phyloP scores from a whole-genome alignment of 2,888 invertebrate genomes.

The Amphimallon solstitiale region DNA sequence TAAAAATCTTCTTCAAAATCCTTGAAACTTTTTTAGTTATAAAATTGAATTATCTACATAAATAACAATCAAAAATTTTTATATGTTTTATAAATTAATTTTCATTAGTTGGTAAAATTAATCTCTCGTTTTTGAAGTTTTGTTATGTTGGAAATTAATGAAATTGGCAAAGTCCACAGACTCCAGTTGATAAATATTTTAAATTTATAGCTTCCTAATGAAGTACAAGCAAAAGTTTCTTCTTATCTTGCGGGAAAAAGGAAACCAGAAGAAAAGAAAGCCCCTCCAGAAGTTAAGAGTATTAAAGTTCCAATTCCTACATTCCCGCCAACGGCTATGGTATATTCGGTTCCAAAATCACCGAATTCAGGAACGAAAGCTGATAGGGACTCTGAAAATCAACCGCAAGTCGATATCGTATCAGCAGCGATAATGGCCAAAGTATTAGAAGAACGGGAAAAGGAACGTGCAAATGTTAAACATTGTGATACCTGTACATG shows the following conservation, averaged over 20 bases:
- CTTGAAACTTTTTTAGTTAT: too few species aligned
- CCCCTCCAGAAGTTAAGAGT: slow-evolving; percentile 67
- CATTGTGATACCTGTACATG: slow-evolving; percentile 88
- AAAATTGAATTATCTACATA: too few species aligned
- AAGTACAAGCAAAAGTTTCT: slow-evolving; percentile 90
- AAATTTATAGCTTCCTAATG: slow-evolving; percentile 81
- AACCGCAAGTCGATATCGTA: slow-evolving; percentile 75
- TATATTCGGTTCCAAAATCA: slow-evolving; percentile 70
- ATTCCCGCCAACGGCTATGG: slow-evolving; percentile 88
- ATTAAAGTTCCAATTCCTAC: slow-evolving; percentile 82
- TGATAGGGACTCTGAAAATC: slow-evolving; percentile 68
- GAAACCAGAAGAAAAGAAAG: slow-evolving; percentile 63
- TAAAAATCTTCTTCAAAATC: too few species aligned
- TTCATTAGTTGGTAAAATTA: too few species aligned
- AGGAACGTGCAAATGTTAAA: slow-evolving; percentile 79
- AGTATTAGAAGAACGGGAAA: slow-evolving; percentile 87
- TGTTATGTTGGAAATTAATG: too few species aligned
- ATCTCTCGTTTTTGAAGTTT: too few species aligned
- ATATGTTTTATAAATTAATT: too few species aligned
- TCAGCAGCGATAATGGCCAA: slow-evolving; percentile 93
- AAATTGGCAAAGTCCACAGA: too few species aligned
- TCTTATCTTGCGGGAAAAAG: slow-evolving; percentile 77
- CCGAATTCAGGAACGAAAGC: slow-evolving; percentile 57
- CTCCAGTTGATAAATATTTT: slow-evolving; percentile 1
- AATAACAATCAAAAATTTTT: too few species aligned